Evolutionary conservation across 2,113 vertebrate genomes (phyloP), one percentile per base, ranked within the genome.

Genomic region (Phalacrocorax carbo): DNA sequence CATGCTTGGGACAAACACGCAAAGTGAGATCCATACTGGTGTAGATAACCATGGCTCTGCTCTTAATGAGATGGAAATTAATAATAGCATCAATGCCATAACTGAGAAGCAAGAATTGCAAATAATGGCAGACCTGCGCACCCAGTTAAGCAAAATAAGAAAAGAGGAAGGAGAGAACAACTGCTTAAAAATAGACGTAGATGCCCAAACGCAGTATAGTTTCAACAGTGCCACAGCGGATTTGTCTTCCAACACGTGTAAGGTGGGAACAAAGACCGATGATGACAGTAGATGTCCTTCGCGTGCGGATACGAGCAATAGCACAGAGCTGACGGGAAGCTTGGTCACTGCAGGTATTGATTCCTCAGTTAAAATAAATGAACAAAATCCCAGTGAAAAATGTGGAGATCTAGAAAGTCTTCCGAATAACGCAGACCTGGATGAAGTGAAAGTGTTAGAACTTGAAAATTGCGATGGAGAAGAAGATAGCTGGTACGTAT

Each of bases 401-500:
- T 83, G 97, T 34, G 94, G 96, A 9, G 98, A 96, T 4, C 65
- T 97, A 2, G 97, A 98, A 96, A 36, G 40, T 19, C 38, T 95
- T 4, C 48, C 71, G 0, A 60, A 42, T 9, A 95, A 98, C 25
- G 95, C 95, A 0, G 98, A 98, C 6, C 97, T 99, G 95, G 99
- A 99, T 66, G 98, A 99, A 82, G 98, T 99, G 82, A 99, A 99
- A 48, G 98, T 99, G 85, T 93, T 99, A 3, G 98, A 99, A 90
- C 98, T 99, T 82, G 98, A 98, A 51, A 98, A 97, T 16, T 98
- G 98, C 93, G 97, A 87, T 1, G 98, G 98, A 16, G 99, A 98
- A 26, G 99, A 99, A 8, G 99, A 99, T 40, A 98, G 98, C 86
- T 99, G 99, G 99, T 99, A 98, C 2, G 99, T 98, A 66, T 27